Percentiles rank a stretch among this genome's conserved stretches.
Evolutionary conservation across 2,113 vertebrate species (phyloP).

Genomic region (Holacanthus passer): DNA sequence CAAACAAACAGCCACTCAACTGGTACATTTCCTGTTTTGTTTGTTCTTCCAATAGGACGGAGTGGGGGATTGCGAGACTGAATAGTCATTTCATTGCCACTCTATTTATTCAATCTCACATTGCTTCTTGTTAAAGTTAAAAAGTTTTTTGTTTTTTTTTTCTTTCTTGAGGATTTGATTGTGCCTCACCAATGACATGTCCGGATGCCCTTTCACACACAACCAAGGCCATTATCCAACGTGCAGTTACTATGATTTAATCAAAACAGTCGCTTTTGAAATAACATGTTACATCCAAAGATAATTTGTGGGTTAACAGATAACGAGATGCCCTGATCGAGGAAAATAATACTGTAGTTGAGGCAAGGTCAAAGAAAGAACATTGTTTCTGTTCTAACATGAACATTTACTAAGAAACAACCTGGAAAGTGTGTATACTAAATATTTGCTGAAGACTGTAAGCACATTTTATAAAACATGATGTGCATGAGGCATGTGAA

Average conservation of each 20-base stretch:
- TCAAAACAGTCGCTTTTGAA: not conserved
- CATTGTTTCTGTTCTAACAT: not conserved
- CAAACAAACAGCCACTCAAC: conserved; percentile 32
- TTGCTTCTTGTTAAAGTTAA: not conserved
- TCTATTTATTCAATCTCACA: conserved; percentile 15
- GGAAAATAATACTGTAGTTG: not conserved
- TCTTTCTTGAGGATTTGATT: conserved; percentile 4
- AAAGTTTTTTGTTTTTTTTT: not conserved
- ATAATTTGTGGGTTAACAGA: too few relatives aligned
- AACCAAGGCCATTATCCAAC: not conserved
- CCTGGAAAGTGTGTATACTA: too few relatives aligned
- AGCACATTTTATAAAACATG: too few relatives aligned
- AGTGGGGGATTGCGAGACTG: conserved; percentile 1
- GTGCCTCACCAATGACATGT: not conserved
- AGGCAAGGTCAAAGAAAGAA: not conserved
- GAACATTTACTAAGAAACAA: too few relatives aligned
- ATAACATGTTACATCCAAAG: not conserved
- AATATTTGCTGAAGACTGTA: too few relatives aligned
- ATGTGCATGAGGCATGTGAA: too few relatives aligned
- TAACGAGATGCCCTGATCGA: too few relatives aligned
- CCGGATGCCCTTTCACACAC: not conserved
- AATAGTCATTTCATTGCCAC: conserved; percentile 10
- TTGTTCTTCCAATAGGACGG: conserved; percentile 27
- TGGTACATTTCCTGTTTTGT: conserved; percentile 31
- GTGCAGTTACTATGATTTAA: not conserved